Evolutionary conservation across 1,140 invertebrate species (phyloP).

Genomic region (Brachionus paranguensis): DNA sequence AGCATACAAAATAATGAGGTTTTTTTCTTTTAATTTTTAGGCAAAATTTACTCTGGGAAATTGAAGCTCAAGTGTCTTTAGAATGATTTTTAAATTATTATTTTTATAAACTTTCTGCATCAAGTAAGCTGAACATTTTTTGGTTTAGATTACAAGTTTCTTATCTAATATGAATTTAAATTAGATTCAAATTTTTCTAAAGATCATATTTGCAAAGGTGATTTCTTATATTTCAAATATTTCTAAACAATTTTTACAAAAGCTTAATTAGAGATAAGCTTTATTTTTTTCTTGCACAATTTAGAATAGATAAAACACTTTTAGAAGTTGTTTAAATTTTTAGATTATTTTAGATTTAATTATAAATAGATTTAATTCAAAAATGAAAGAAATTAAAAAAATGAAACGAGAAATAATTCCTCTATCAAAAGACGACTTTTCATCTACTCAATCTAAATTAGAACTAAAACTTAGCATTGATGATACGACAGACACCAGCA

Average conservation of each 20-base stretch:
- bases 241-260: not conserved
- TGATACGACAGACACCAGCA: not conserved
- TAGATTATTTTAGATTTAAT: not conserved
- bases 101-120: not conserved
- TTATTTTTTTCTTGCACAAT: not conserved
- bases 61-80: not conserved
- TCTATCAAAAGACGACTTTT: not conserved
- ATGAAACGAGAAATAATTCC: not conserved
- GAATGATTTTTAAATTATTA: not conserved
- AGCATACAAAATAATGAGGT: not conserved
- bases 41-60: not conserved
- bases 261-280: not conserved
- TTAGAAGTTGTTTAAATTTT: not conserved
- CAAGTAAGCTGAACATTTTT: not conserved
- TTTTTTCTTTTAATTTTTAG: not conserved
- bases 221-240: not conserved
- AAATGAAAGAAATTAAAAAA: slow-evolving; percentile 22
- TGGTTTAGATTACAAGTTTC: not conserved
- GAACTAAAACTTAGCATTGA: not conserved
- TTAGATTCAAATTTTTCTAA: not conserved
- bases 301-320: not conserved
- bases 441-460: not conserved
- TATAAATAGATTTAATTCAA: not conserved
- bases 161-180: not conserved
- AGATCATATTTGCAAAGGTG: not conserved